phyloP scores from a whole-genome alignment of 1,140 invertebrate genomes.

The Bombyx mandarina region DNA sequence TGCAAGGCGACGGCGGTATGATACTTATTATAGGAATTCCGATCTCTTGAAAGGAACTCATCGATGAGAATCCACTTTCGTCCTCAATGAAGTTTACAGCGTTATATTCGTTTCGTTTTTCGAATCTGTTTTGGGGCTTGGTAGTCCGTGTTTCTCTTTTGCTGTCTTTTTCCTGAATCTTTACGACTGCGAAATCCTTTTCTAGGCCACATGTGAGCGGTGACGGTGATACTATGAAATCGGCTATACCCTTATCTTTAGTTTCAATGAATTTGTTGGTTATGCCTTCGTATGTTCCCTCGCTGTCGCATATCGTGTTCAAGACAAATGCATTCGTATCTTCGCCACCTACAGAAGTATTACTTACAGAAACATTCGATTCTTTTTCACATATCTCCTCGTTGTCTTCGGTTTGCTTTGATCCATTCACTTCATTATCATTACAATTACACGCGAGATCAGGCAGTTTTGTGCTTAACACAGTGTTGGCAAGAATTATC shows the following conservation, averaged over 20 bases:
- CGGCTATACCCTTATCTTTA: conserved; percentile 28
- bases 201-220: conserved; percentile 31
- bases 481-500: conserved; percentile 64
- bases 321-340: conserved; percentile 28
- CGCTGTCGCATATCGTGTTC: conserved; percentile 25
- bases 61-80: conserved; percentile 86
- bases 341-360: conserved; percentile 20
- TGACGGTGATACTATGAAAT: conserved; percentile 33
- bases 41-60: conserved; percentile 85
- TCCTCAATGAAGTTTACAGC: conserved; percentile 73
- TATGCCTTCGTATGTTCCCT: conserved; percentile 23
- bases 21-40: conserved; percentile 74
- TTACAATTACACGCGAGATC: conserved; percentile 44
- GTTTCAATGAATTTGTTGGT: conserved; percentile 29
- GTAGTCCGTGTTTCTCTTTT: conserved; percentile 5
- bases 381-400: conserved; percentile 2
- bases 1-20: conserved; percentile 56
- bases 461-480: conserved; percentile 56
- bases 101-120: conserved; percentile 53
- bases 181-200: conserved; percentile 56
- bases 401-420: conserved; percentile 2
- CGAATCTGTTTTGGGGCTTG: conserved; percentile 24
- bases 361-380: conserved; percentile 21
- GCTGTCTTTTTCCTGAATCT: conserved; percentile 49
- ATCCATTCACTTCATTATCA: conserved; percentile 15